Conservation (phyloP, 2,888 invertebrate species). For the Dynastes maya region DNA sequence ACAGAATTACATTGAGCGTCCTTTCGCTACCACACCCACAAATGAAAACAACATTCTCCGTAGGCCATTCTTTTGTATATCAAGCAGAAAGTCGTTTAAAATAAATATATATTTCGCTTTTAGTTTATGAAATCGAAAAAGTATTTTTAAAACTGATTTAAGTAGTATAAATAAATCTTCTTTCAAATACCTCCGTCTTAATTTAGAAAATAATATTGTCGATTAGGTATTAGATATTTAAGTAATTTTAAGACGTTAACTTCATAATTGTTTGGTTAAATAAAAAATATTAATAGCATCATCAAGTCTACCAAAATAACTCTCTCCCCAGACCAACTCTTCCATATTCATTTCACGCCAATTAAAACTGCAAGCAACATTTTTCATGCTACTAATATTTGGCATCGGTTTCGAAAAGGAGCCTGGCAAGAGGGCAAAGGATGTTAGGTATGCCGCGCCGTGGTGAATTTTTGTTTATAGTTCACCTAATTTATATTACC, state of each 20-base stretch:
- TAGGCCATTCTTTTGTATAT: too few species aligned
- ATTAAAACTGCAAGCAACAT: conserved; percentile 59
- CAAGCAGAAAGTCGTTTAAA: too few species aligned
- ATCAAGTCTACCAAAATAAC: conserved; percentile 38
- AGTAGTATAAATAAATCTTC: too few species aligned
- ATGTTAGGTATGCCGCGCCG: conserved; percentile 33
- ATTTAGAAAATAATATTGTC: too few species aligned
- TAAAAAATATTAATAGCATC: conserved; percentile 27
- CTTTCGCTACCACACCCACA: too few species aligned
- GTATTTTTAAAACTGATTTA: too few species aligned
- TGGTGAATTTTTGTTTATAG: conserved; percentile 30
- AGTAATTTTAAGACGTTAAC: background rate
- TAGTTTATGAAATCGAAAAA: too few species aligned
- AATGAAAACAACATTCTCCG: too few species aligned
- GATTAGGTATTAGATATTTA: background rate
- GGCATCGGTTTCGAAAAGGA: conserved; percentile 52
- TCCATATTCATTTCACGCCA: conserved; percentile 59
- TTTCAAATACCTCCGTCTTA: too few species aligned
- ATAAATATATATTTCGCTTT: too few species aligned
- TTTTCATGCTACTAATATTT: conserved; percentile 56
- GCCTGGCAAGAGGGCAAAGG: conserved; percentile 46
- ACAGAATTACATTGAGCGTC: too few species aligned
- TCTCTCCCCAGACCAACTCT: conserved; percentile 13
- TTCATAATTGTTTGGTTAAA: conserved; percentile 6
- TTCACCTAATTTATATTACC: conserved; percentile 36